Conservation (phyloP, 2,888 invertebrate species). For the Rotaria socialis region DNA sequence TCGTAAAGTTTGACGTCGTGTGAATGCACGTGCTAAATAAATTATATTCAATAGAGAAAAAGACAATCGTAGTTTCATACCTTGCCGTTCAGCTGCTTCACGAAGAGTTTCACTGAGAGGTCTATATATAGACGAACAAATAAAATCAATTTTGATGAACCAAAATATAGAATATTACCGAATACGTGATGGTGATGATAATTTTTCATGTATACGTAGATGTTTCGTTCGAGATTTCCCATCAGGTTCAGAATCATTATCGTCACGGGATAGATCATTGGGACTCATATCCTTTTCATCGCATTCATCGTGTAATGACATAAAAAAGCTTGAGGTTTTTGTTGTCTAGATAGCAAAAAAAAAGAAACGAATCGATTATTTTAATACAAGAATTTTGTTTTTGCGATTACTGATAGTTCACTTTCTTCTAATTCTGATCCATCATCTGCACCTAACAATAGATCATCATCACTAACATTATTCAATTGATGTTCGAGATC, state of each 20-base stretch:
- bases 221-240: background rate
- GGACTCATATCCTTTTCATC: background rate
- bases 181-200: slow-evolving; percentile 26
- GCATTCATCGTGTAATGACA: background rate
- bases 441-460: slow-evolving; percentile 7
- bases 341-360: background rate
- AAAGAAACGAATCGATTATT: background rate
- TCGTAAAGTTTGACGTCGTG: background rate
- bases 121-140: background rate
- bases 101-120: background rate
- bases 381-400: background rate
- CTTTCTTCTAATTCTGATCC: slow-evolving; percentile 36
- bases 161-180: background rate
- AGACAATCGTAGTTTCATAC: background rate
- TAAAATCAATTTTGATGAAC: too few species aligned
- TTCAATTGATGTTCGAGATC: slow-evolving; percentile 19
- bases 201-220: background rate
- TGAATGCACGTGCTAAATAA: background rate
- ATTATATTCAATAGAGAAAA: background rate
- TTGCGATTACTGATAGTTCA: background rate
- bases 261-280: background rate
- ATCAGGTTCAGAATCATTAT: background rate
- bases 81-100: slow-evolving; percentile 28
- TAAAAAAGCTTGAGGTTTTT: slow-evolving; percentile 28
- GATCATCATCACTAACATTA: slow-evolving; percentile 21